Conservation (phyloP, 2,797 vertebrate genomes). For the Gymnocypris eckloni region DNA sequence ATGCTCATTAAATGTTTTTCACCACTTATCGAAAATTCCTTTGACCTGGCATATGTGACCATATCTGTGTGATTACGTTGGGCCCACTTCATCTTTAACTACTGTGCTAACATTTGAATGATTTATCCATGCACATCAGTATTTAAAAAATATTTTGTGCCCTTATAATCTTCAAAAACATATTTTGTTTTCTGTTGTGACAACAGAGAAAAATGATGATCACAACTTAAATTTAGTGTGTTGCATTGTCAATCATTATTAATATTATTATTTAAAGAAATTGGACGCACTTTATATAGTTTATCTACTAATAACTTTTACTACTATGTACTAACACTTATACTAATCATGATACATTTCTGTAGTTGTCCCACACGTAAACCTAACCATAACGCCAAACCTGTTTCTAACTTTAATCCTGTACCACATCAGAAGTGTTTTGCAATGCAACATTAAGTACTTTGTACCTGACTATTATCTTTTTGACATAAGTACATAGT, state of each 20-base stretch:
- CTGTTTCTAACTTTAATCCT: not conserved
- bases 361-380: not conserved
- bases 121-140: no score
- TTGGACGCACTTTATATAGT: not conserved
- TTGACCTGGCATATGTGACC: not conserved
- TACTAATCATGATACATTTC: not conserved
- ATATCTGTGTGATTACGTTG: not conserved
- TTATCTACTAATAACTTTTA: not conserved
- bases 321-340: not conserved
- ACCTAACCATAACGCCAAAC: not conserved
- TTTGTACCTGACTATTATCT: not conserved
- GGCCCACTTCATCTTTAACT: not conserved
- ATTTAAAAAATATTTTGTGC: slow-evolving; percentile 20
- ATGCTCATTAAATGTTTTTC: not conserved
- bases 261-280: not conserved
- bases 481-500: not conserved
- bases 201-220: no score
- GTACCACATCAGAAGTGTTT: not conserved
- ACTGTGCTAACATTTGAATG: not conserved
- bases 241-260: no score
- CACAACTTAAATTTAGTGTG: no score
- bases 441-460: not conserved
- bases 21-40: not conserved
- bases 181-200: no score
- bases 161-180: no score